These are phyloP conservation scores for Bovichtus variegatus DNA, from an alignment of 2,797 vertebrate species.

Conservation along the genomic window DNA sequence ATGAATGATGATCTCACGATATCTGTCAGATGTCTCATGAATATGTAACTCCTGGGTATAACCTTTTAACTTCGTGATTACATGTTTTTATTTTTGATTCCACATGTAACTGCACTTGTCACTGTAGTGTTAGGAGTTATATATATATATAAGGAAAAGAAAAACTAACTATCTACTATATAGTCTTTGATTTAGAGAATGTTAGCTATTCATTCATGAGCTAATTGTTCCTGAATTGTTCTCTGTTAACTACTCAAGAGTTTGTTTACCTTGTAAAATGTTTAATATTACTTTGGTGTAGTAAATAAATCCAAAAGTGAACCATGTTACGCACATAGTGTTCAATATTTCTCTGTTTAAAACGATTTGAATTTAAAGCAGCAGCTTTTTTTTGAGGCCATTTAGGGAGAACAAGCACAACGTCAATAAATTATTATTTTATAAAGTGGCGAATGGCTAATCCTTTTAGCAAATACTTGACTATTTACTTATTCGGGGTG, in stretches of 20 bases:
- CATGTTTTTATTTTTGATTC: not conserved
- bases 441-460: not conserved
- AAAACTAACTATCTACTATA: not conserved
- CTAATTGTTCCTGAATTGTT: not conserved
- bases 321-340: not conserved
- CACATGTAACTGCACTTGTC: not conserved
- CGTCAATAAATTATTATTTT: not conserved
- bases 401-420: not conserved
- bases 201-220: not conserved
- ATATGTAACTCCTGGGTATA: conserved; percentile 15
- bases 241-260: not conserved
- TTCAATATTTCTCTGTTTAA: not conserved
- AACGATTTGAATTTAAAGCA: not conserved
- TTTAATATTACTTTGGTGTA: not conserved
- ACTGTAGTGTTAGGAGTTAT: too few relatives aligned
- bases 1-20: conserved; percentile 53
- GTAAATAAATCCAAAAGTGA: not conserved
- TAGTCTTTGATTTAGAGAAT: not conserved
- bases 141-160: too few relatives aligned
- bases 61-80: not conserved
- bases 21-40: conserved; percentile 34
- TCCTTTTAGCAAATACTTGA: not conserved
- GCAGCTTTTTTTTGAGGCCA: not conserved
- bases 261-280: not conserved
- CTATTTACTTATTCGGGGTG: not conserved